A percentile compares a stretch with the other conserved stretches of the same genome.
Evolutionary conservation across 2,797 vertebrate genomes (phyloP).

Genomic region (Gorsachius magnificus): DNA sequence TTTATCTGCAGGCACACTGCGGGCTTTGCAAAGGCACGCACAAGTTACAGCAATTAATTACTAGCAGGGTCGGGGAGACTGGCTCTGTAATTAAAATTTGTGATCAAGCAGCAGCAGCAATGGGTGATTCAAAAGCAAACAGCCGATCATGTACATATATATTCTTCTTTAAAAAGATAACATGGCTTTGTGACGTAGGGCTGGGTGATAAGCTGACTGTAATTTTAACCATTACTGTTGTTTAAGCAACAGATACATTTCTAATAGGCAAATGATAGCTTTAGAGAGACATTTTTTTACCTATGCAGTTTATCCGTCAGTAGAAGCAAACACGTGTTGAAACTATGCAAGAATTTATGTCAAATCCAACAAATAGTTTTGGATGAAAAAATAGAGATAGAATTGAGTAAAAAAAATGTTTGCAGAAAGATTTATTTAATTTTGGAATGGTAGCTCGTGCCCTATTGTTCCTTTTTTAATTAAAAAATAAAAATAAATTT

Average conservation of each 20-base stretch:
- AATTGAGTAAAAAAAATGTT: neutral
- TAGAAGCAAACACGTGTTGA: neutral
- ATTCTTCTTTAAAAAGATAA: neutral
- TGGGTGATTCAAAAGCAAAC: neutral
- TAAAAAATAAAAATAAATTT: neutral
- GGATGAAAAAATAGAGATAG: neutral
- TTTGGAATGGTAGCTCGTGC: neutral
- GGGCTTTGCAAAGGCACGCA: neutral
- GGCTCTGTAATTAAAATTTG: neutral
- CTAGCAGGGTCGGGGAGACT: neutral
- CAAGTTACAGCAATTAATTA: slow-evolving; percentile 12
- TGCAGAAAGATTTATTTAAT: neutral
- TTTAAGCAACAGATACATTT: neutral
- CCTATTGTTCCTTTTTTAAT: neutral
- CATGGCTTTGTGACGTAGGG: neutral
- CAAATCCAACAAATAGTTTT: neutral
- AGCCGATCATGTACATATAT: neutral
- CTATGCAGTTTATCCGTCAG: neutral
- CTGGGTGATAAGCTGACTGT: neutral
- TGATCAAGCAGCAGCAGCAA: neutral
- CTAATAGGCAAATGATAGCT: neutral
- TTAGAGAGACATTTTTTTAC: neutral
- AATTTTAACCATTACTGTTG: neutral
- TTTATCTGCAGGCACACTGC: neutral
- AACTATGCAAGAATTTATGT: neutral